Conservation (phyloP, 2,888 invertebrate species). For the Pachydiplax longipennis region DNA sequence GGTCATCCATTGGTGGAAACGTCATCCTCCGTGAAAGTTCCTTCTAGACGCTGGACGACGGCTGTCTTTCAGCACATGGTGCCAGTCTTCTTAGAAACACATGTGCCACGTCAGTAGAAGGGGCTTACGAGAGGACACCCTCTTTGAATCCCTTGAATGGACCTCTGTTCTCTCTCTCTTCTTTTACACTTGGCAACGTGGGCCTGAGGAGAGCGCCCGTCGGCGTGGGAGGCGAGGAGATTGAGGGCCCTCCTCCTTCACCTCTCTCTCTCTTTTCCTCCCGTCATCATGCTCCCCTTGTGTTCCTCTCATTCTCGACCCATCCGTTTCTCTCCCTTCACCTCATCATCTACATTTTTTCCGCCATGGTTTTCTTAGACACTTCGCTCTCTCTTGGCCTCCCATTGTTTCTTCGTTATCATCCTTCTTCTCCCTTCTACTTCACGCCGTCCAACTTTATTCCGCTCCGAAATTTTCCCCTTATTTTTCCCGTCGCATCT, state of each 20-base stretch:
- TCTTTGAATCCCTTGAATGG: background rate
- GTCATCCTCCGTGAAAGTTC: background rate
- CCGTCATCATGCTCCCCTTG: background rate
- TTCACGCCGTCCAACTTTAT: background rate
- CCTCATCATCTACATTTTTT: background rate
- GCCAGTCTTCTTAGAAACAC: background rate
- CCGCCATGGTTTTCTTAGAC: background rate
- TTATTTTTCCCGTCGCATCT: background rate
- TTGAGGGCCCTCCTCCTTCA: background rate
- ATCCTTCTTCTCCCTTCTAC: background rate
- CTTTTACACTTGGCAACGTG: background rate
- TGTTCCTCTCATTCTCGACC: background rate
- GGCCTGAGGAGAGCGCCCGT: background rate
- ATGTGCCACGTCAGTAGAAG: background rate
- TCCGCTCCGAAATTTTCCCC: background rate
- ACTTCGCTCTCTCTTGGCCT: background rate
- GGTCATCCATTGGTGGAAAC: background rate
- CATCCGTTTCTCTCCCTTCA: background rate
- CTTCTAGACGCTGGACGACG: background rate
- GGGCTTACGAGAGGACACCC: background rate
- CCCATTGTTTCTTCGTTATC: background rate
- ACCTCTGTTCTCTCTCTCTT: background rate
- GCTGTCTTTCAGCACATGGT: background rate
- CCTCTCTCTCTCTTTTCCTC: background rate
- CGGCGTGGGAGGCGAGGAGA: background rate